phyloP scores from a whole-genome alignment of 1,140 invertebrate genomes.

The Pararge aegeria region DNA sequence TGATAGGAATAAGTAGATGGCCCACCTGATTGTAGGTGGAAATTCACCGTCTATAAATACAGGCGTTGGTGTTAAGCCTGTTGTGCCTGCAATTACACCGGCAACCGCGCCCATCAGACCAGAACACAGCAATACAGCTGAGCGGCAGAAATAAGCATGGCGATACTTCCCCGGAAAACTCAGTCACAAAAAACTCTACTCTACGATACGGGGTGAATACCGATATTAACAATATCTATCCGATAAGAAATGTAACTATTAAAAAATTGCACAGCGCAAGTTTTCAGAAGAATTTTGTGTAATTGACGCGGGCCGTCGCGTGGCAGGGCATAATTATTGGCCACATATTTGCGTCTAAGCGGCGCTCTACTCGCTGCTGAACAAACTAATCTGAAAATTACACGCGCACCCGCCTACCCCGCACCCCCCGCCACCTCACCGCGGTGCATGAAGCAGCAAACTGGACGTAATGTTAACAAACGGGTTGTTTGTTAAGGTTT shows the following conservation, averaged over 20 bases:
- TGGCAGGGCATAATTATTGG: slow-evolving; percentile 50
- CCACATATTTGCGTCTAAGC: slow-evolving; percentile 60
- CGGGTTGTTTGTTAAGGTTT: slow-evolving; percentile 38
- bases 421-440: slow-evolving; percentile 14
- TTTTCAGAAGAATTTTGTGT: slow-evolving; percentile 4
- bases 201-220: too few species aligned
- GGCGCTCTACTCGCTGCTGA: slow-evolving; percentile 55
- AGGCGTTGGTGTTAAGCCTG: too few species aligned
- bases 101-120: too few species aligned
- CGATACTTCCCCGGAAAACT: too few species aligned
- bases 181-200: too few species aligned
- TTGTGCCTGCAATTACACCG: too few species aligned
- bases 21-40: too few species aligned
- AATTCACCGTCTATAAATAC: too few species aligned
- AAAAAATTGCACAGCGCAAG: not conserved
- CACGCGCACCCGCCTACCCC: slow-evolving; percentile 39
- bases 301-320: slow-evolving; percentile 1
- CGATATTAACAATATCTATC: too few species aligned
- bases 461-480: slow-evolving; percentile 61
- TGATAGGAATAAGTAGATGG: too few species aligned
- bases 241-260: not conserved
- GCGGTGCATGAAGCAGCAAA: slow-evolving; percentile 46
- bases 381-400: slow-evolving; percentile 78
- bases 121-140: too few species aligned
- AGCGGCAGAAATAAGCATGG: too few species aligned